phyloP scores from a whole-genome alignment of 2,888 invertebrate genomes.

The Andrena bicolor region DNA sequence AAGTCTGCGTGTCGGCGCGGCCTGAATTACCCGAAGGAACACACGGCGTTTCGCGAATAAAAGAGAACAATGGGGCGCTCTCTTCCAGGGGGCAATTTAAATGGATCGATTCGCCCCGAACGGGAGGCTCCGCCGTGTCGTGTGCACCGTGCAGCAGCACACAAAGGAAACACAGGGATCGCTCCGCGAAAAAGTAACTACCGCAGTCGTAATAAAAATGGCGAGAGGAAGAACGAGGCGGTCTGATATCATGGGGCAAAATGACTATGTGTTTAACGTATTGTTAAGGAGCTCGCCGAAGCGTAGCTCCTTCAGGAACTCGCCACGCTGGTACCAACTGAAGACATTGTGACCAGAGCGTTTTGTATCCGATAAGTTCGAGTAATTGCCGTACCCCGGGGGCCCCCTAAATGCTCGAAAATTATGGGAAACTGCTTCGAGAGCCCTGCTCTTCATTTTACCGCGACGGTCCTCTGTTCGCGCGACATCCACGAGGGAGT shows the following conservation, averaged over 20 bases:
- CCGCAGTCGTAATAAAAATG: slow-evolving; percentile 64
- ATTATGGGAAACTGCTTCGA: slow-evolving; percentile 10
- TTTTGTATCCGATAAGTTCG: slow-evolving; percentile 51
- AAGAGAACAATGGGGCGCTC: slow-evolving; percentile 21
- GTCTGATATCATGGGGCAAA: slow-evolving; percentile 73
- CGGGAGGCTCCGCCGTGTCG: background rate
- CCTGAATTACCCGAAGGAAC: background rate
- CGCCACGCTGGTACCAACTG: slow-evolving; percentile 46
- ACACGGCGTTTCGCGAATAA: slow-evolving; percentile 34
- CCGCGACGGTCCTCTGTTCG: background rate
- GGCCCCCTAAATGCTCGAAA: slow-evolving; percentile 5
- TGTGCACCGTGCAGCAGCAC: slow-evolving; percentile 12
- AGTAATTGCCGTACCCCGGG: slow-evolving; percentile 31
- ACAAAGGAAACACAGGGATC: slow-evolving; percentile 11
- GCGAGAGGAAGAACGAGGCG: slow-evolving; percentile 60
- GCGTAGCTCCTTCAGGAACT: slow-evolving; percentile 80
- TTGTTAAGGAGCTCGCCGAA: slow-evolving; percentile 79
- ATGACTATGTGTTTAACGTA: slow-evolving; percentile 81
- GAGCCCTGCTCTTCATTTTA: background rate
- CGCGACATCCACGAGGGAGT: no score
- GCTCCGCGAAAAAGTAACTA: slow-evolving; percentile 34
- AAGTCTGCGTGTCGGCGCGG: background rate
- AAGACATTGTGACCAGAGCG: slow-evolving; percentile 46
- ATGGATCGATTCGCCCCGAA: slow-evolving; percentile 59
- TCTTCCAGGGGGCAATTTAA: slow-evolving; percentile 40